These are phyloP conservation scores for Rhingia campestris DNA, from an alignment of 2,888 invertebrate species.

Conservation along the genomic window DNA sequence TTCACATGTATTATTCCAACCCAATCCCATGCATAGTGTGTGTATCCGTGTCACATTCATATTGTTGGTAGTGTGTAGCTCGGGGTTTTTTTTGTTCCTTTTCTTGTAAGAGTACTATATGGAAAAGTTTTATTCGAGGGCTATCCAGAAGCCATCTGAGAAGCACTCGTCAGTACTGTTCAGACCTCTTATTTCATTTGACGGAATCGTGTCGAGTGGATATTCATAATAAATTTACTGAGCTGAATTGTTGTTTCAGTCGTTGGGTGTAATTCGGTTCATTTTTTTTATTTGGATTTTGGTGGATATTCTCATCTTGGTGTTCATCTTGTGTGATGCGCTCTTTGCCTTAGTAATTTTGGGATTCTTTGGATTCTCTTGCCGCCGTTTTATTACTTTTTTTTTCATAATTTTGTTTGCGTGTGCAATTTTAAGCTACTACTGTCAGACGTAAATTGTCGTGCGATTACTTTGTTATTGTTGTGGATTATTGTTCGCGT, in stretches of 20 bases:
- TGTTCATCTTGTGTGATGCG: conserved; percentile 37
- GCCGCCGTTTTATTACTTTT: conserved; percentile 50
- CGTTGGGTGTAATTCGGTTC: conserved; percentile 50
- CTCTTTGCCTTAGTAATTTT: conserved; percentile 43
- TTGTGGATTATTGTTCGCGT: conserved; percentile 34
- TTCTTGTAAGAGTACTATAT: conserved; percentile 77
- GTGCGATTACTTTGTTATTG: conserved; percentile 34
- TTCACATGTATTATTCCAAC: conserved; percentile 36
- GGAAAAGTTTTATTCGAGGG: conserved; percentile 83
- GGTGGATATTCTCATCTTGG: no score
- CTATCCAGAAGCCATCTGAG: conserved; percentile 84
- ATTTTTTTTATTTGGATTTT: conserved; percentile 19
- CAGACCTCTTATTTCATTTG: conserved; percentile 84
- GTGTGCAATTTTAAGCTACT: conserved; percentile 12
- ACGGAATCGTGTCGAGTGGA: conserved; percentile 84
- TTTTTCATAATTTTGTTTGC: background rate
- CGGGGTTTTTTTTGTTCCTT: conserved; percentile 53
- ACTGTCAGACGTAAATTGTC: conserved; percentile 45
- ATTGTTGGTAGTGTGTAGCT: conserved; percentile 21
- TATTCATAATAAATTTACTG: conserved; percentile 83
- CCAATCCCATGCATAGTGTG: background rate
- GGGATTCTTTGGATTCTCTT: conserved; percentile 47
- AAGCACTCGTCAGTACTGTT: conserved; percentile 84
- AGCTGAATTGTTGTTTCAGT: conserved; percentile 77
- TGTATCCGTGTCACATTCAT: conserved; percentile 3